These are phyloP conservation scores for Argyrosomus regius DNA, from an alignment of 2,797 vertebrate genomes.

Conservation along the genomic window DNA sequence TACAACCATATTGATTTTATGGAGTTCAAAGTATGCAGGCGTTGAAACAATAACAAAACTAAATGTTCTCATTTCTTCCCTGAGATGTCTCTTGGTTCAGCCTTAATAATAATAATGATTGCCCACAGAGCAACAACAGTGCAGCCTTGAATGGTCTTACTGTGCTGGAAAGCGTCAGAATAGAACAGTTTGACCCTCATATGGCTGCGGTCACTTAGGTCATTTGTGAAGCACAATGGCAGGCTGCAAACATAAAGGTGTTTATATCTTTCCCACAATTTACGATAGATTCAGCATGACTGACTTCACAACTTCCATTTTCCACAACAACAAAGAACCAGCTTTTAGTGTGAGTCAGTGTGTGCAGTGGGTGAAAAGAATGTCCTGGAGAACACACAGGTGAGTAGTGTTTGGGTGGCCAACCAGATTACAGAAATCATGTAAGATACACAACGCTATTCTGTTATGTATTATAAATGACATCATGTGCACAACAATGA, in stretches of 20 bases:
- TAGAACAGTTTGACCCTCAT: constrained; percentile 70
- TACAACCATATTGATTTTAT: no score
- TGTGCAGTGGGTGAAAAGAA: constrained; percentile 26
- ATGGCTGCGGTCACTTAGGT: constrained; percentile 65
- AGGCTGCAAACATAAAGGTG: constrained; percentile 70
- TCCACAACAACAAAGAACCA: constrained; percentile 61
- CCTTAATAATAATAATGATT: constrained; percentile 22
- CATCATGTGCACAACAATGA: constrained; percentile 32
- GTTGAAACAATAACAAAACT: not conserved
- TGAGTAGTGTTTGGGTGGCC: constrained; percentile 17
- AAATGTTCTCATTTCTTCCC: constrained; percentile 39
- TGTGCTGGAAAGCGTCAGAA: constrained; percentile 53
- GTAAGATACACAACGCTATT: constrained; percentile 4
- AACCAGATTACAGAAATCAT: constrained; percentile 35
- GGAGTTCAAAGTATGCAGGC: not conserved
- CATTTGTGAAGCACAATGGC: constrained; percentile 77
- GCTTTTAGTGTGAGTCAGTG: constrained; percentile 37
- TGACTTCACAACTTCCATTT: constrained; percentile 69
- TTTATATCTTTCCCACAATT: constrained; percentile 77
- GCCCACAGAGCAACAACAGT: constrained; percentile 39
- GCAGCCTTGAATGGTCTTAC: constrained; percentile 43
- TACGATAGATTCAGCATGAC: constrained; percentile 76
- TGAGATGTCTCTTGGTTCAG: constrained; percentile 11
- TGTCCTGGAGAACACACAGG: constrained; percentile 33
- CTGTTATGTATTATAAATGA: constrained; percentile 14